Evolutionary conservation across 2,888 invertebrate genomes (phyloP).

Genomic region (Tineola bisselliella): DNA sequence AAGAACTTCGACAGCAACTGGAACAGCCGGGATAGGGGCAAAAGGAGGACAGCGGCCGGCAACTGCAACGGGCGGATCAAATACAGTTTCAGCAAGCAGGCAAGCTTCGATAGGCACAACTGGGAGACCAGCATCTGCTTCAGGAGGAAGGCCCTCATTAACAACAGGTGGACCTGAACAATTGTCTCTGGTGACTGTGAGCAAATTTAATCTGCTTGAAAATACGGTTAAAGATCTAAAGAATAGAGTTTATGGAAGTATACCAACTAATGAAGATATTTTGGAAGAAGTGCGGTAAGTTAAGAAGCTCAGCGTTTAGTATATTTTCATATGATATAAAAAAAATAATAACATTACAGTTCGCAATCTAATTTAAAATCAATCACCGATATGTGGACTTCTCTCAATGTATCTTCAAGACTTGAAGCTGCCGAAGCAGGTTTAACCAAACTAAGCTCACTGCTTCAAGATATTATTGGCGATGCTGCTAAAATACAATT

Average conservation of each 20-base stretch:
- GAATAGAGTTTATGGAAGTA: conserved; percentile 47
- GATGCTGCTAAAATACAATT: background rate
- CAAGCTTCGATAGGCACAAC: background rate
- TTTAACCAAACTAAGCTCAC: conserved; percentile 68
- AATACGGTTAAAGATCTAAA: conserved; percentile 42
- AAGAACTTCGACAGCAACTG: too few relatives aligned
- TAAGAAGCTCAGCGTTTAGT: background rate
- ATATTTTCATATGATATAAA: too few relatives aligned
- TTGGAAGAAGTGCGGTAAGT: conserved; percentile 50
- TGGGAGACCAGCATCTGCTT: background rate
- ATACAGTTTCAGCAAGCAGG: conserved; percentile 14
- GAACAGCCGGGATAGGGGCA: background rate
- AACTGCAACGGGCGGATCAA: background rate
- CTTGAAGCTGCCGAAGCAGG: conserved; percentile 72
- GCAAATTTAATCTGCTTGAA: conserved; percentile 52
- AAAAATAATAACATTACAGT: conserved; percentile 24
- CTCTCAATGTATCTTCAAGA: conserved; percentile 70
- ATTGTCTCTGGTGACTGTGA: conserved; percentile 53
- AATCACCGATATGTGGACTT: conserved; percentile 72
- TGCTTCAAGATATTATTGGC: conserved; percentile 66
- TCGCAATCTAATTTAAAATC: conserved; percentile 55
- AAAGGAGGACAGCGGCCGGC: background rate
- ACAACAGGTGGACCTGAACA: conserved; percentile 27
- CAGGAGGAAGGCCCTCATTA: background rate
- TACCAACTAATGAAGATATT: conserved; percentile 50